Evolutionary conservation across 1,140 invertebrate genomes (phyloP), one percentile per base, ranked within the genome.

Genomic region (Brachionus angularis): DNA sequence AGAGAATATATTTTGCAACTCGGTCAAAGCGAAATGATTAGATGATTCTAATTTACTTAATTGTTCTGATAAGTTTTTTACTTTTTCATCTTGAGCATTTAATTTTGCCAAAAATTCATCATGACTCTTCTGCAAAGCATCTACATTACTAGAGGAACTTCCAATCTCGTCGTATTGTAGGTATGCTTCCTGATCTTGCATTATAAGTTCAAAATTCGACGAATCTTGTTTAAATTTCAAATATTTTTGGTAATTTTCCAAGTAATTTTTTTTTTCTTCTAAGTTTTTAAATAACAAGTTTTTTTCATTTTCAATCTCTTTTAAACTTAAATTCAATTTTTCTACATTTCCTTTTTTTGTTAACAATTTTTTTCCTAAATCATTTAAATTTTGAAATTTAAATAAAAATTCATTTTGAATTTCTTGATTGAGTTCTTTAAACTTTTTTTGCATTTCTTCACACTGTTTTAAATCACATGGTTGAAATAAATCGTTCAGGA

Each of bases 1-100:
- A 77, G 95, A 89, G 78, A 93, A 95, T 77, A 96, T 95, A 80
- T 98, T 98, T 78, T 96, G 91, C 1, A 98, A 83, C 62, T 98
- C 95, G 77, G 97, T 93, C 77, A 95, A 91, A 0, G 93, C 94
- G 78, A 98, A 95, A 80, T 96, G 93, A 4, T 98, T 81, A 3
- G 93, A 94, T 75, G 90, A 86, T 12, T 91, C 90, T 70, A 86
- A 81, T 71, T 89, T 85, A 73, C 93, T 92, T 53, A 58, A 58
- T 58, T 88, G 88, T 73, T 91, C 89, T 75, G 86, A 88, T 76
- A 98, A 93, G 4, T 85, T 86, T 73, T 89, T 88, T 0, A 97
- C 78, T 55, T 93, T 85, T 74, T 97, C 93, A 78, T 97, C 93
- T 81, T 97, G 93, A 14, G 91, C 93, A 70, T 87, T 85, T 3